A percentile compares a stretch with the other conserved stretches of the same genome.
These are phyloP conservation scores for Megaustenia siamemsis DNA, from an alignment of 2,888 invertebrate genomes.

Conservation along the genomic window DNA sequence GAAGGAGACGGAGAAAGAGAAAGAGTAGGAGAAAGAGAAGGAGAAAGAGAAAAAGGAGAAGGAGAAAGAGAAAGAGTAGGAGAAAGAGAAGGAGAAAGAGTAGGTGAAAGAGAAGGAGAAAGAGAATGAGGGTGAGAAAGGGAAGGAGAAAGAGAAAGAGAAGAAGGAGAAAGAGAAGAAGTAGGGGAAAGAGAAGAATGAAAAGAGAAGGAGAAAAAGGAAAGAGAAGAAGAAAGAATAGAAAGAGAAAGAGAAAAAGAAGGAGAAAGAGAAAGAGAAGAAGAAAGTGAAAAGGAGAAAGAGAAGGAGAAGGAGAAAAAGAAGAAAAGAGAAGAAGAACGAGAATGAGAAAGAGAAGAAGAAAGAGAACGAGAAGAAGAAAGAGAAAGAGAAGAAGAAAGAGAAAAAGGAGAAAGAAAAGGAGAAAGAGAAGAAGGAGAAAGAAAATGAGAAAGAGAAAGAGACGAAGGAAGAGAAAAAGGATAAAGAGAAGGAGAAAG, in stretches of 20 bases:
- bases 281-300: not conserved
- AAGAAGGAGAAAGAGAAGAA: not conserved
- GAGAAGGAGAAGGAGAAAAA: not conserved
- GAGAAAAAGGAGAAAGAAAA: not conserved
- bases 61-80: not conserved
- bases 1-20: too few relatives aligned
- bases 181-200: not conserved
- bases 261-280: not conserved
- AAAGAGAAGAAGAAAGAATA: not conserved
- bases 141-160: not conserved
- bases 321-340: not conserved
- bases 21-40: not conserved
- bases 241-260: not conserved
- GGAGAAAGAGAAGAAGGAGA: not conserved
- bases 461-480: conserved; percentile 1
- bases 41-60: not conserved
- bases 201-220: not conserved
- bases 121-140: not conserved
- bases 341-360: not conserved
- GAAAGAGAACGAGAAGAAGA: not conserved
- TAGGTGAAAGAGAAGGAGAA: not conserved
- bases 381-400: not conserved
- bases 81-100: too few relatives aligned
- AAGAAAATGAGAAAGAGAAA: not conserved
- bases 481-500: not conserved